Conservation (phyloP, 2,797 vertebrate species). For the Martes flavigula region DNA sequence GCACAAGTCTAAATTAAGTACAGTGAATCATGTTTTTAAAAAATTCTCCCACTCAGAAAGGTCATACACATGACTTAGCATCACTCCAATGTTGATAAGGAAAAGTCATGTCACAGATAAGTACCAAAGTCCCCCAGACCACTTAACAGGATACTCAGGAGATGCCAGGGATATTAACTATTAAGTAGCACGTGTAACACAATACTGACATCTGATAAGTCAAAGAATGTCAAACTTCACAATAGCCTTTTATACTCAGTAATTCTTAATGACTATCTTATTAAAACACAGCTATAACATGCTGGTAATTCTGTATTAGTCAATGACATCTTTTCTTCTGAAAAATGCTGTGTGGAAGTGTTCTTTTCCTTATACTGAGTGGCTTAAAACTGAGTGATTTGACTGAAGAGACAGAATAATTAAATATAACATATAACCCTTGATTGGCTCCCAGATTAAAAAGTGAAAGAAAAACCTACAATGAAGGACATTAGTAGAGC, state of each 20-base stretch:
- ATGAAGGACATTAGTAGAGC: not conserved
- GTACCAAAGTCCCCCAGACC: not conserved
- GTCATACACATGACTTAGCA: conserved; percentile 12
- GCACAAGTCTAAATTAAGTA: conserved; percentile 33
- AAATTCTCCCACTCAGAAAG: not conserved
- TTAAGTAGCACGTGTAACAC: not conserved
- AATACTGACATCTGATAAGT: conserved; percentile 7
- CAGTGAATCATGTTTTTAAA: not conserved
- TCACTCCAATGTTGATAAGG: not conserved
- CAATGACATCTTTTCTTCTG: not conserved
- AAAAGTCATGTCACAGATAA: conserved; percentile 23
- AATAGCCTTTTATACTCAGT: not conserved
- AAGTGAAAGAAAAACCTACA: conserved; percentile 32
- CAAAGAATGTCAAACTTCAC: conserved; percentile 37
- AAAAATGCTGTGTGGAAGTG: not conserved
- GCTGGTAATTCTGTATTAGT: not conserved
- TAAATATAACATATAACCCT: not conserved
- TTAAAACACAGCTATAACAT: not conserved
- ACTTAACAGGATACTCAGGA: conserved; percentile 6
- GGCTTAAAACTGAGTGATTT: conserved; percentile 35
- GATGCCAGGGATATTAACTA: not conserved
- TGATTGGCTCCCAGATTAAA: not conserved
- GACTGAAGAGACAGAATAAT: not conserved
- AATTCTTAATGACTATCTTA: not conserved
- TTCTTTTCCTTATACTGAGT: not conserved